Percentiles rank a stretch among this genome's conserved stretches.
Evolutionary conservation across 2,888 invertebrate genomes (phyloP).

Genomic region (Suillia variegata): DNA sequence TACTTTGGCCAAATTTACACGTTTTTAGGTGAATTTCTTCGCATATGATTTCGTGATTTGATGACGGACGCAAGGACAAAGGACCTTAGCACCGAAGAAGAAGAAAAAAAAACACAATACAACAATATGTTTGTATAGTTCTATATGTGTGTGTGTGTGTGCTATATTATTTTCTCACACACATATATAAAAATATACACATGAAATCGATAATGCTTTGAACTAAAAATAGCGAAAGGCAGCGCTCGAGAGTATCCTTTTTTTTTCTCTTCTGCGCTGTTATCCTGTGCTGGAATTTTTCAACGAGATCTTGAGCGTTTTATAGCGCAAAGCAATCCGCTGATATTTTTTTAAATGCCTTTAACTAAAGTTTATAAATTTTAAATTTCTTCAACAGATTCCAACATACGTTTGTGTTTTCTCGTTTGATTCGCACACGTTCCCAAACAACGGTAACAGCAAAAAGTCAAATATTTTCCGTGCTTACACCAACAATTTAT

Average conservation of each 20-base stretch:
- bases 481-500: not conserved
- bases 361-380: too few species aligned
- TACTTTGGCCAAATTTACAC: not conserved
- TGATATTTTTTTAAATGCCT: not conserved
- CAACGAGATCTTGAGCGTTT: too few species aligned
- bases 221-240: slow-evolving; percentile 4
- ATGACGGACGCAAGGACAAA: too few species aligned
- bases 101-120: too few species aligned
- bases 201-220: slow-evolving; percentile 2
- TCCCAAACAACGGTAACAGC: not conserved
- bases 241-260: too few species aligned
- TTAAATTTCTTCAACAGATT: too few species aligned
- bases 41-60: not conserved
- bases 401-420: not conserved
- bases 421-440: not conserved
- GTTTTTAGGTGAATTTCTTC: not conserved
- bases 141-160: not conserved
- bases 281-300: not conserved
- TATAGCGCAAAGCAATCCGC: too few species aligned
- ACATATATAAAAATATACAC: slow-evolving; percentile 2
- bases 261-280: not conserved
- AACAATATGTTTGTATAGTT: not conserved
- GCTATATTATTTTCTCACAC: not conserved
- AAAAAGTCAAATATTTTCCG: too few species aligned
- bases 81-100: too few species aligned